Evolutionary conservation across 2,797 vertebrate species (phyloP), one percentile per base, ranked within the genome.

Genomic region (Rachycentron canadum): DNA sequence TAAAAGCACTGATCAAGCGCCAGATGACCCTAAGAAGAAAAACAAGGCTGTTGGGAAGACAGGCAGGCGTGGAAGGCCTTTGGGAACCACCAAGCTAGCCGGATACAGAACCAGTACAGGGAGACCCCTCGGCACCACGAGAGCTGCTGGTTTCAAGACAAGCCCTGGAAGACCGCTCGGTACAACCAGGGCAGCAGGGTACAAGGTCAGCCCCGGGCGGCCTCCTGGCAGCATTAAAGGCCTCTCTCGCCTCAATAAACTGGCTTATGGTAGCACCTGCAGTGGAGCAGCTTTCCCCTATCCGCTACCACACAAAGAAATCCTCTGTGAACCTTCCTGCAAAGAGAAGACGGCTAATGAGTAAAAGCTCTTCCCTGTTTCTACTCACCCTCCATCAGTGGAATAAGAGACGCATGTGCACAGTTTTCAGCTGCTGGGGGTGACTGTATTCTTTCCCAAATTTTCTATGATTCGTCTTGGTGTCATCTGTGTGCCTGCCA

Each of bases 21-120:
- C 95, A 61, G 95, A 96, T 1, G 97, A 97, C 90, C 91, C 95
- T 50, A 99, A 98, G 95, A 98, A 98, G 95, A 99, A 99, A 95
- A 97, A 21, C 78, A 93, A 97, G 89, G 95, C 90, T 30, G 92
- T 93, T 3, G 97, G 97, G 80, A 96, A 97, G 91, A 96, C 97
- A 0, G 98, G 98, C 58, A 96, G 98, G 64, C 95, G 98, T 0
- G 98, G 98, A 3, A 93, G 98, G 84, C 98, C 98, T 0, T 95
- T 97, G 17, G 98, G 98, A 80, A 99, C 98, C 91, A 99, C 98
- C 59, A 99, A 99, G 93, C 95, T 96, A 12, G 98, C 98, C 7
- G 98, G 98, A 45, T 99, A 99, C 95, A 96, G 98, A 90, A 99
- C 98, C 94, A 99, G 98, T 96, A 99, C 98, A 1, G 98, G 98